Percentiles rank a stretch among this genome's conserved stretches.
Conservation (phyloP, 1,140 invertebrate species). For the Chelonus insularis region DNA sequence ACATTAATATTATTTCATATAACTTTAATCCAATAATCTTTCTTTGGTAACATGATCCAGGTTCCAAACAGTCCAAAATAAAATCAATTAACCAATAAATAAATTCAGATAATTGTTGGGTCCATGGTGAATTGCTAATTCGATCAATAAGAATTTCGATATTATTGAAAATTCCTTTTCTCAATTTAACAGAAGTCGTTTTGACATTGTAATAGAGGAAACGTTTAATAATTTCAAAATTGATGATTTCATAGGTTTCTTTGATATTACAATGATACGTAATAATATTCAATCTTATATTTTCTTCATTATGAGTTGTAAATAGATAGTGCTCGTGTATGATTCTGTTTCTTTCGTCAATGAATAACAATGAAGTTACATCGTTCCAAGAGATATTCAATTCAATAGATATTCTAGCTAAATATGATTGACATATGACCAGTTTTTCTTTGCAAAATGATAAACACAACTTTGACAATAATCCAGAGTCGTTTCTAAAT, state of each 20-base stretch:
- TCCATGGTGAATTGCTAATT: background rate
- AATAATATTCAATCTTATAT: conserved; percentile 44
- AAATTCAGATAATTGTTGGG: conserved; percentile 37
- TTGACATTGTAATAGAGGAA: conserved; percentile 30
- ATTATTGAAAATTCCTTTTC: conserved; percentile 23
- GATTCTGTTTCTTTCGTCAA: too few relatives aligned
- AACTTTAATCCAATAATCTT: conserved; percentile 57
- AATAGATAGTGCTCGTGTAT: too few relatives aligned
- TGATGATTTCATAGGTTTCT: conserved; percentile 11
- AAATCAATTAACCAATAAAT: conserved; percentile 59
- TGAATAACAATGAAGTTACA: background rate
- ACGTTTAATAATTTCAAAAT: conserved; percentile 32
- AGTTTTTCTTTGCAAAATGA: conserved; percentile 27
- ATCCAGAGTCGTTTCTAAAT: conserved; percentile 10
- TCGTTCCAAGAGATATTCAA: background rate
- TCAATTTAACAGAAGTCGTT: background rate
- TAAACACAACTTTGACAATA: conserved; percentile 37
- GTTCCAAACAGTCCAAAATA: conserved; percentile 56
- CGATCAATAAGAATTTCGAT: conserved; percentile 38
- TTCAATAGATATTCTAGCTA: conserved; percentile 36
- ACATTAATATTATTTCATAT: conserved; percentile 45
- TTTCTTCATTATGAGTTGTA: conserved; percentile 33
- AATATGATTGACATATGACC: conserved; percentile 30
- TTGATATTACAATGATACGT: conserved; percentile 38
- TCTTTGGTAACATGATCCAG: conserved; percentile 63